A percentile compares a stretch with the other conserved stretches of the same genome.
These are phyloP conservation scores for Oryzias dopingdopingensis DNA, from an alignment of 2,797 vertebrate genomes.

Conservation along the genomic window DNA sequence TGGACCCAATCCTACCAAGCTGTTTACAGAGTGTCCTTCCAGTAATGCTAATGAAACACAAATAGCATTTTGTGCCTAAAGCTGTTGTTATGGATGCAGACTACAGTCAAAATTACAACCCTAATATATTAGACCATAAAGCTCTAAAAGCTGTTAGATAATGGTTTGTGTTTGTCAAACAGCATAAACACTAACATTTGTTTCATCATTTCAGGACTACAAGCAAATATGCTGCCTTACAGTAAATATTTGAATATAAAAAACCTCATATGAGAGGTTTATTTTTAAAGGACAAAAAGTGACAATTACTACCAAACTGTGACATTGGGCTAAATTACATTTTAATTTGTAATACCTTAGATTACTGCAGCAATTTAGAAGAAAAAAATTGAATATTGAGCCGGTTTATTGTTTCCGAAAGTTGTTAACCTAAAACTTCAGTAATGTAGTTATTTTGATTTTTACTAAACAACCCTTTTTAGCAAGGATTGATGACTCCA, in stretches of 20 bases:
- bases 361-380: too few relatives aligned
- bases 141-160: background rate
- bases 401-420: too few relatives aligned
- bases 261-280: too few relatives aligned
- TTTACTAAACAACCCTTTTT: background rate
- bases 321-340: too few relatives aligned
- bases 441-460: background rate
- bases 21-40: constrained; percentile 23
- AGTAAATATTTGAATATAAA: too few relatives aligned
- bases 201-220: background rate
- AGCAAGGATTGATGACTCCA: too few relatives aligned
- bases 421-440: too few relatives aligned
- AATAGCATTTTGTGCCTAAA: background rate
- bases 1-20: constrained; percentile 25
- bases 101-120: background rate
- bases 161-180: background rate
- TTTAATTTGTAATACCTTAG: too few relatives aligned
- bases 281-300: too few relatives aligned
- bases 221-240: too few relatives aligned
- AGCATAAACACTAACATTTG: background rate
- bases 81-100: background rate
- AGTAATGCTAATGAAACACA: constrained; percentile 7
- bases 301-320: too few relatives aligned
- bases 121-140: background rate
- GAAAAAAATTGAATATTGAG: too few relatives aligned